phyloP scores from a whole-genome alignment of 2,888 invertebrate genomes.

The Drymonia ruficornis region DNA sequence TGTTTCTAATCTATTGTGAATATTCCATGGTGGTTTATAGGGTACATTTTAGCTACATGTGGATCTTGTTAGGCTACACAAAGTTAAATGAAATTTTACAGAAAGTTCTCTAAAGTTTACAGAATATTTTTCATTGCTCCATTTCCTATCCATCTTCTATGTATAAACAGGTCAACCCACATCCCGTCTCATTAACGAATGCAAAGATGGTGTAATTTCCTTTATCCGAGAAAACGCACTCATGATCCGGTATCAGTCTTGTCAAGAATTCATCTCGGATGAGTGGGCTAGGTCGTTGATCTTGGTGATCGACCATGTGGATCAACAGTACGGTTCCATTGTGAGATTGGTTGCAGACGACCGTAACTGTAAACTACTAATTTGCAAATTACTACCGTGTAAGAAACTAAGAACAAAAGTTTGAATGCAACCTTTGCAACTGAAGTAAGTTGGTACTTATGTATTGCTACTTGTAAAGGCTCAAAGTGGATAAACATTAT shows the following conservation, averaged over 20 bases:
- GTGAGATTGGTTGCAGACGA: background rate
- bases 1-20: slow-evolving; percentile 20
- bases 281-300: background rate
- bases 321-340: background rate
- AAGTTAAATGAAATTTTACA: background rate
- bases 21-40: too few relatives aligned
- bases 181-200: background rate
- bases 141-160: background rate
- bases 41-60: too few relatives aligned
- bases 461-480: too few relatives aligned
- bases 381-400: background rate
- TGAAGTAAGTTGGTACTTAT: too few relatives aligned
- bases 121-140: background rate
- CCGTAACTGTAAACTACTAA: background rate
- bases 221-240: background rate
- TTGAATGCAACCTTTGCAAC: background rate
- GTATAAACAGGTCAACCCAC: background rate
- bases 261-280: background rate
- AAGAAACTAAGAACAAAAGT: slow-evolving; percentile 1
- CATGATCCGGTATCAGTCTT: background rate
- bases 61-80: too few relatives aligned
- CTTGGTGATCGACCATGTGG: background rate
- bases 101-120: background rate
- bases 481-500: too few relatives aligned
- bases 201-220: background rate